These are phyloP conservation scores for Poliocrania exsul DNA, from an alignment of 2,797 vertebrate species.

Conservation along the genomic window DNA sequence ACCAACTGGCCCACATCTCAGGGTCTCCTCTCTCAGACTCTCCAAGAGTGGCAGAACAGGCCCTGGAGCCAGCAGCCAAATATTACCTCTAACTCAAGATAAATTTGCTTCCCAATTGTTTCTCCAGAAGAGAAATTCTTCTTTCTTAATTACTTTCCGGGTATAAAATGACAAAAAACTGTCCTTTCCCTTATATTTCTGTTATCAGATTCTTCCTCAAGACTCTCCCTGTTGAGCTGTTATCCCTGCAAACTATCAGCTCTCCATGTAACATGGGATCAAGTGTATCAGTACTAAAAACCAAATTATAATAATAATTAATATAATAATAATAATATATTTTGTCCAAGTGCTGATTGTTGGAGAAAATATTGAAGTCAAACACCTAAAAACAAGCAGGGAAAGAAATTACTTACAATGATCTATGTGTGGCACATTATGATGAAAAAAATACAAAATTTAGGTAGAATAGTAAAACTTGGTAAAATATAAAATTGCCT, in stretches of 20 bases:
- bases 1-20: background rate
- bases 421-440: accelerated
- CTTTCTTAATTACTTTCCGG: background rate
- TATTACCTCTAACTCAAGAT: background rate
- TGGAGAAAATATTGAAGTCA: background rate
- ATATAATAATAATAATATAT: background rate
- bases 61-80: background rate
- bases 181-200: background rate
- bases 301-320: background rate
- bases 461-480: background rate
- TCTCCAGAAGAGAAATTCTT: background rate
- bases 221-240: background rate
- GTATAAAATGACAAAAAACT: background rate
- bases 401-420: background rate
- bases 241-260: background rate
- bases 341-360: background rate
- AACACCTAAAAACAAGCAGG: background rate
- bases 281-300: background rate
- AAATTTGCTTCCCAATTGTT: background rate
- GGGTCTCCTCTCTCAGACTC: background rate
- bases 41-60: background rate
- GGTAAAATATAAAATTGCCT: background rate
- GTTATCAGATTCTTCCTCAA: background rate
- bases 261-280: background rate
- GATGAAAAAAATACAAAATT: background rate